Base-by-base conservation (phyloP, 92 coral and sea anemone genomes). In the Phenganax stokvisi region DNA sequence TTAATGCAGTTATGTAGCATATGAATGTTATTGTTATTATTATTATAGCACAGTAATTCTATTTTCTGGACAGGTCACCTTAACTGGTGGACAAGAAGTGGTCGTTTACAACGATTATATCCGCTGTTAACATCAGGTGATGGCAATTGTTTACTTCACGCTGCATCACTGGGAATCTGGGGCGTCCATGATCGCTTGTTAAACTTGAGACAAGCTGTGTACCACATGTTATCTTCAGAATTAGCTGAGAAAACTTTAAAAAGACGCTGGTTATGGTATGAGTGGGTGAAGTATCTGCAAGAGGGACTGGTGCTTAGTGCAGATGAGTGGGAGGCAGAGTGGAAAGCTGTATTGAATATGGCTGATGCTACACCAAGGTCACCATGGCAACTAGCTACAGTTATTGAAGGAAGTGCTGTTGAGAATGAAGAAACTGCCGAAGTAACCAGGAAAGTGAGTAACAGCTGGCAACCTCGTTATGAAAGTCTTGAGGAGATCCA, bases 121-220 rank as follows among this genome's bases (percentile, higher is more conserved):
- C 98, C 98, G 53, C 81, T 94, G 63, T 93, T 97, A 56, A 94
- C 98, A 37, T 89, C 89, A 75, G 98, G 98, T 17, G 98, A 94
- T 84, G 98, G 98, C 15, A 94, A 94, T 78, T 94, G 98, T 65
- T 87, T 94, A 11, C 80, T 94, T 17, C 98, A 94, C 87, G 98
- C 98, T 20, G 98, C 98, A 1, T 94, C 98, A 27, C 93, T 94
- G 73, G 98, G 98, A 20, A 94, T 94, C 90, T 94, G 97, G 98
- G 98, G 98, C 10, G 90, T 73, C 76, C 98, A 94, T 61, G 98
- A 94, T 74, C 91, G 98, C 28, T 81, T 92, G 44, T 60, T 94
- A 37, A 94, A 93, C 0, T 87, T 94, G 9, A 92, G 98, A 44
- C 89, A 91, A 74, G 98, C 97, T 51, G 86, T 94, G 9, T 87